phyloP scores from a whole-genome alignment of 2,113 vertebrate genomes.

The Gulo gulo region DNA sequence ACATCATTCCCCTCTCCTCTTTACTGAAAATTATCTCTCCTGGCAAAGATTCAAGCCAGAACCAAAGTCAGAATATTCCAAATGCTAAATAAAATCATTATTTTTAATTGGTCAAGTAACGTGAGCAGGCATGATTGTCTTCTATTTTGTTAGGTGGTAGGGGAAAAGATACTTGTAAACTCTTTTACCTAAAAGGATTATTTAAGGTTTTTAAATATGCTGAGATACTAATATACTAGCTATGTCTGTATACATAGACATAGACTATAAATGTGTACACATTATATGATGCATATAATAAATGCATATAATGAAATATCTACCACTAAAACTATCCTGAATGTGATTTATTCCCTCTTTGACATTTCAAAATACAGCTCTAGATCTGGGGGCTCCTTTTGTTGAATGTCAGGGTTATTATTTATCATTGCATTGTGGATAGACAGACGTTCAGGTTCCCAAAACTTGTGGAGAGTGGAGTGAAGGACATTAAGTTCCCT shows the following conservation, averaged over 20 bases:
- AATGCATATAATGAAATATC: neutral
- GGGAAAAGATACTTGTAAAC: neutral
- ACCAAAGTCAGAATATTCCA: neutral
- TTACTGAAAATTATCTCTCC: neutral
- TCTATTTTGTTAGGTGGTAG: slow-evolving; percentile 1
- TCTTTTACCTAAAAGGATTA: slow-evolving; percentile 9
- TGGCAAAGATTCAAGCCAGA: neutral
- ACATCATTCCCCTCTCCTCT: neutral
- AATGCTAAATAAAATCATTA: slow-evolving; percentile 8
- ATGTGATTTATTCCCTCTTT: neutral
- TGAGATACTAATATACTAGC: neutral
- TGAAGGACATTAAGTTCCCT: neutral
- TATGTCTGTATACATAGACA: neutral
- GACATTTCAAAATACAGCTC: slow-evolving; percentile 27
- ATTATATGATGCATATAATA: neutral
- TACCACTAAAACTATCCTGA: neutral
- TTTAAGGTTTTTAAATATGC: neutral
- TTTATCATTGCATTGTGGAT: neutral
- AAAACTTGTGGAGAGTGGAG: neutral
- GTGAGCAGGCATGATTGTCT: neutral
- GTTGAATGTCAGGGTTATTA: neutral
- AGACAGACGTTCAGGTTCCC: neutral
- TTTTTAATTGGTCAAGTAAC: slow-evolving; percentile 24
- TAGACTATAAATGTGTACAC: neutral
- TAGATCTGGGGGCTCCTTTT: slow-evolving; percentile 8